Conservation (phyloP, 1,140 invertebrate genomes). For the Bactericera cockerelli region DNA sequence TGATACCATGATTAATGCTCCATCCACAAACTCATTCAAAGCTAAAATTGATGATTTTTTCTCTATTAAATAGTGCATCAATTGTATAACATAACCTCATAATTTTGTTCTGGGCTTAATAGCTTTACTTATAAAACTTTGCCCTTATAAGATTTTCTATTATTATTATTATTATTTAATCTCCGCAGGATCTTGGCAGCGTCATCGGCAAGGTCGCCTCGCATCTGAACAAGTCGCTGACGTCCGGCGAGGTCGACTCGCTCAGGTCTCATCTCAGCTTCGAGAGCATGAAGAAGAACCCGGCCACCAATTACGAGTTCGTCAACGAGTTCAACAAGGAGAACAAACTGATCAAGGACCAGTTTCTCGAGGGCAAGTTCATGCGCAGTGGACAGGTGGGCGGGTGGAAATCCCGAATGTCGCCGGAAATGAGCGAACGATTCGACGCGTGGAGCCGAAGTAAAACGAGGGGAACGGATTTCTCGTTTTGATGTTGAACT, state of each 20-base stretch:
- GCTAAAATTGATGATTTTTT: too few relatives aligned
- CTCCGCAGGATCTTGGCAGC: constrained; percentile 36
- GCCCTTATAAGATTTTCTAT: too few relatives aligned
- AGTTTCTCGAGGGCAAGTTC: constrained; percentile 39
- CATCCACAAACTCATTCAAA: too few relatives aligned
- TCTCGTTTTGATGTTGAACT: too few relatives aligned
- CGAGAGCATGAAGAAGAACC: constrained; percentile 36
- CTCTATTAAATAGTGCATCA: too few relatives aligned
- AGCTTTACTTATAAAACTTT: too few relatives aligned
- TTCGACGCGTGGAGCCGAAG: constrained; percentile 61
- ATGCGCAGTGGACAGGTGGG: constrained; percentile 68
- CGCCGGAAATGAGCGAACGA: constrained; percentile 41
- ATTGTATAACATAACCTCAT: too few relatives aligned
- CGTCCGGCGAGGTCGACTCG: constrained; percentile 43
- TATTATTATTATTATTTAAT: too few relatives aligned
- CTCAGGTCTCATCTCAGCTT: constrained; percentile 60
- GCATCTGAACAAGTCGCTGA: constrained; percentile 50
- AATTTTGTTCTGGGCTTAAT: too few relatives aligned
- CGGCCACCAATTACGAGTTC: constrained; percentile 23
- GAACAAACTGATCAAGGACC: constrained; percentile 32
- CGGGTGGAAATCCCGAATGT: constrained; percentile 71
- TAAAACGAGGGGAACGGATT: constrained; percentile 32
- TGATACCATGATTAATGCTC: too few relatives aligned
- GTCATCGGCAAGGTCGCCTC: constrained; percentile 48
- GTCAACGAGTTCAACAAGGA: constrained; percentile 31